phyloP scores from a whole-genome alignment of 2,113 vertebrate genomes.

The Pheucticus melanocephalus region DNA sequence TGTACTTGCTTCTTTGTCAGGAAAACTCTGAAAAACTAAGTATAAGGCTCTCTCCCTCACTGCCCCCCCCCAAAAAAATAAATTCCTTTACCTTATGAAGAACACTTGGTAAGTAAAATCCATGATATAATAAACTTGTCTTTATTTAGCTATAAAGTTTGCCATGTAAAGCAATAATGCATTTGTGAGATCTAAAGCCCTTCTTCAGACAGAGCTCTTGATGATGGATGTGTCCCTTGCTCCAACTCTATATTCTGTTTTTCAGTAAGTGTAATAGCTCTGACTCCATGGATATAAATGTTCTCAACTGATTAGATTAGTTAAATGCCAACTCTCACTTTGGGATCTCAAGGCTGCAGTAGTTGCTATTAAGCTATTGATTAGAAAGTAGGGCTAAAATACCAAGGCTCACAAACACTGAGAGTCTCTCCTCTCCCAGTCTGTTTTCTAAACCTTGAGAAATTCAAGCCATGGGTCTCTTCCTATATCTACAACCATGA shows the following conservation, averaged over 20 bases:
- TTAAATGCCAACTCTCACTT: conserved; percentile 46
- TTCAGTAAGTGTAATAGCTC: conserved; percentile 12
- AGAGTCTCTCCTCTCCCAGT: background rate
- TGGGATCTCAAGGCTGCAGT: background rate
- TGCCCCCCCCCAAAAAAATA: fast-evolving
- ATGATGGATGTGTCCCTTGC: background rate
- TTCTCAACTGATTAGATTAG: conserved; percentile 34
- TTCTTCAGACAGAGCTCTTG: background rate
- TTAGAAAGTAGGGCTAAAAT: conserved; percentile 41
- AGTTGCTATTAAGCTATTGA: conserved; percentile 34
- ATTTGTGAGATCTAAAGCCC: background rate
- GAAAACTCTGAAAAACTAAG: background rate
- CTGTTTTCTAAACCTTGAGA: background rate
- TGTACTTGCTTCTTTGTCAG: background rate
- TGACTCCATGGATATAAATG: background rate
- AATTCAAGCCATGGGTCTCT: background rate
- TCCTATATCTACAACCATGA: background rate
- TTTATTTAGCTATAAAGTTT: conserved; percentile 16
- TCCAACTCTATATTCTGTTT: background rate
- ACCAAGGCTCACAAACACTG: background rate
- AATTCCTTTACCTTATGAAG: background rate
- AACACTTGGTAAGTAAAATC: background rate
- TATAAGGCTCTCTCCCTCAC: background rate
- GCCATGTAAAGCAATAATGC: background rate
- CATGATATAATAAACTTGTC: background rate